Conservation (phyloP, 2,888 invertebrate species). For the Ceraclea dissimilis region DNA sequence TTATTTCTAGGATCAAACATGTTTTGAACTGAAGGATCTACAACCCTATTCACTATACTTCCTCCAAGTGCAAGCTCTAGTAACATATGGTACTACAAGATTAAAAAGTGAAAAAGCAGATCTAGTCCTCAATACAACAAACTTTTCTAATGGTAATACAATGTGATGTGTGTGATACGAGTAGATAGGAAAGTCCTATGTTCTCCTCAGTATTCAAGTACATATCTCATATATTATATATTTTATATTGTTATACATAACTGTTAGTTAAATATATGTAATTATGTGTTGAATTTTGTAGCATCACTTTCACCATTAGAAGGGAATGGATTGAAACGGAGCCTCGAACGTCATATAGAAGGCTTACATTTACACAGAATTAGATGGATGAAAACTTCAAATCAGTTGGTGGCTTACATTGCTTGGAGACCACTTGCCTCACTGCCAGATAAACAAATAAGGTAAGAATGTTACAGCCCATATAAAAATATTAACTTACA, state of each 20-base stretch:
- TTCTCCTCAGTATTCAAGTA: neutral
- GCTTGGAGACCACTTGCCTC: constrained; percentile 31
- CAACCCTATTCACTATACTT: constrained; percentile 66
- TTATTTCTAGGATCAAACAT: constrained; percentile 52
- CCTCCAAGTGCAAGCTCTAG: constrained; percentile 70
- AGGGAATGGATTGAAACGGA: constrained; percentile 23
- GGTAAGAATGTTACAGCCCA: constrained; percentile 5
- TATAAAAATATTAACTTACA: too few relatives aligned
- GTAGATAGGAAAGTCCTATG: too few relatives aligned
- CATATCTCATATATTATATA: neutral
- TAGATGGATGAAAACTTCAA: constrained; percentile 30
- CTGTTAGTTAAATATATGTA: too few relatives aligned
- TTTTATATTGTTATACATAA: neutral
- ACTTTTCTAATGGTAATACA: constrained; percentile 37
- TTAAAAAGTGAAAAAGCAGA: constrained; percentile 64
- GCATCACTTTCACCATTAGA: constrained; percentile 15
- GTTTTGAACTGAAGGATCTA: constrained; percentile 57
- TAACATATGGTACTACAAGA: constrained; percentile 59
- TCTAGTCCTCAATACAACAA: constrained; percentile 63
- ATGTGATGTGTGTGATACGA: too few relatives aligned
- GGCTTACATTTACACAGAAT: constrained; percentile 33
- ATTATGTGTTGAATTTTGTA: too few relatives aligned
- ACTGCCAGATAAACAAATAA: constrained; percentile 26
- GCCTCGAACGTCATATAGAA: constrained; percentile 29
- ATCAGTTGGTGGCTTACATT: constrained; percentile 33